phyloP scores from a whole-genome alignment of 2,797 vertebrate genomes.

The Rhabdomys pumilio region DNA sequence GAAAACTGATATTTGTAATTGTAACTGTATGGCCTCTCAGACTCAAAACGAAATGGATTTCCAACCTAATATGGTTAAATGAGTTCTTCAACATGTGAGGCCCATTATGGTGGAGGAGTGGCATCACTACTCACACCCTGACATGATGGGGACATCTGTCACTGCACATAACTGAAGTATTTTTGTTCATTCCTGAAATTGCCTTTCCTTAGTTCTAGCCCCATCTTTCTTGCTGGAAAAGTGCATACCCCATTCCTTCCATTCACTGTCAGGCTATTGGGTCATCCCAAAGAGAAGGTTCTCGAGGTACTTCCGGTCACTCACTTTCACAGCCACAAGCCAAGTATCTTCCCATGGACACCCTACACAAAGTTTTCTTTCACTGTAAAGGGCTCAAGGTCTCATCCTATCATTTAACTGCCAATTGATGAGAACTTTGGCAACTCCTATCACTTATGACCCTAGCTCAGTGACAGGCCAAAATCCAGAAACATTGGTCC shows the following conservation, averaged over 20 bases:
- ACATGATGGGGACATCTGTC: slow-evolving; percentile 58
- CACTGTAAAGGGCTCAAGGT: not conserved
- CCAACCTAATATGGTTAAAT: slow-evolving; percentile 85
- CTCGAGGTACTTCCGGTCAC: not conserved
- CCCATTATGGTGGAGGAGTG: slow-evolving; percentile 55
- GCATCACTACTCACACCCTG: slow-evolving; percentile 81
- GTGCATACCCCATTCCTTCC: not conserved
- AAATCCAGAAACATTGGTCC: not conserved
- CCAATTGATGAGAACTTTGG: not conserved
- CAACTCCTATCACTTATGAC: not conserved
- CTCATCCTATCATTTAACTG: not conserved
- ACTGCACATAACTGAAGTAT: slow-evolving; percentile 63
- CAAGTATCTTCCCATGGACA: not conserved
- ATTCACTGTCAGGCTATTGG: not conserved
- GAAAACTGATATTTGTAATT: slow-evolving; percentile 88
- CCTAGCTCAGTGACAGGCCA: not conserved
- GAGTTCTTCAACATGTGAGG: slow-evolving; percentile 81
- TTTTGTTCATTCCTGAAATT: slow-evolving; percentile 74
- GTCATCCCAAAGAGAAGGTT: not conserved
- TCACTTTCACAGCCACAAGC: not conserved
- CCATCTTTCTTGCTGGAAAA: slow-evolving; percentile 60
- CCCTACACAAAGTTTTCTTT: not conserved
- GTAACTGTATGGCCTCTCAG: slow-evolving; percentile 84
- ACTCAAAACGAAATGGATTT: slow-evolving; percentile 85
- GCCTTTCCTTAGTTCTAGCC: slow-evolving; percentile 67